Evolutionary conservation across 2,888 invertebrate species (phyloP).

Genomic region (Agrochola macilenta): DNA sequence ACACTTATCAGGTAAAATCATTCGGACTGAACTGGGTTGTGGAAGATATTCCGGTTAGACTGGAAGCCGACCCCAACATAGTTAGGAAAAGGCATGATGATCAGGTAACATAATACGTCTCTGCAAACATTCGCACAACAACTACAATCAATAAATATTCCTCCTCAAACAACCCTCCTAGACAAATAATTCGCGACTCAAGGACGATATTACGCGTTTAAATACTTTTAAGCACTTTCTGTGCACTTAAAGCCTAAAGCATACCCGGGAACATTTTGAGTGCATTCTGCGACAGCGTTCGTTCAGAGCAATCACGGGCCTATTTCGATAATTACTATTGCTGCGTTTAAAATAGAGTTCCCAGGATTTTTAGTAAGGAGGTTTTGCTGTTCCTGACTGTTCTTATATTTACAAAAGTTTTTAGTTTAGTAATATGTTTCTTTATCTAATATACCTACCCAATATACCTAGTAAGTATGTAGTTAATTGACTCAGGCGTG

Average conservation of each 20-base stretch:
- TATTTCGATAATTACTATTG: slow-evolving; percentile 65
- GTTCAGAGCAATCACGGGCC: slow-evolving; percentile 57
- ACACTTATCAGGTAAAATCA: too few relatives aligned
- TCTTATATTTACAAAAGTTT: not conserved
- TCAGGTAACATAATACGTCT: not conserved
- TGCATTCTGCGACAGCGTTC: slow-evolving; percentile 42
- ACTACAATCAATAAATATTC: slow-evolving; percentile 21
- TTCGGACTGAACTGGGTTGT: too few relatives aligned
- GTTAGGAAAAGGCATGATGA: too few relatives aligned
- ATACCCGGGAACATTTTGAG: slow-evolving; percentile 43
- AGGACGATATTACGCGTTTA: slow-evolving; percentile 62
- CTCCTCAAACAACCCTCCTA: slow-evolving; percentile 18
- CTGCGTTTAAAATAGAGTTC: slow-evolving; percentile 53
- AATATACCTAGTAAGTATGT: not conserved
- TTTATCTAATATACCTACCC: not conserved
- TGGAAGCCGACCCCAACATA: too few relatives aligned
- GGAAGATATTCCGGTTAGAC: too few relatives aligned
- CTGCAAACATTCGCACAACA: not conserved
- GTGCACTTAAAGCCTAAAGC: slow-evolving; percentile 45
- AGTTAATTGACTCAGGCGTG: too few relatives aligned
- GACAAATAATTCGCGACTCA: slow-evolving; percentile 49
- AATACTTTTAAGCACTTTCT: slow-evolving; percentile 56
- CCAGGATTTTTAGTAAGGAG: slow-evolving; percentile 26
- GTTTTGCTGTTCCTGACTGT: not conserved
- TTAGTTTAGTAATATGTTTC: not conserved